Base-by-base conservation (phyloP, 2,888 invertebrate genomes). In the Erebia aethiops region DNA sequence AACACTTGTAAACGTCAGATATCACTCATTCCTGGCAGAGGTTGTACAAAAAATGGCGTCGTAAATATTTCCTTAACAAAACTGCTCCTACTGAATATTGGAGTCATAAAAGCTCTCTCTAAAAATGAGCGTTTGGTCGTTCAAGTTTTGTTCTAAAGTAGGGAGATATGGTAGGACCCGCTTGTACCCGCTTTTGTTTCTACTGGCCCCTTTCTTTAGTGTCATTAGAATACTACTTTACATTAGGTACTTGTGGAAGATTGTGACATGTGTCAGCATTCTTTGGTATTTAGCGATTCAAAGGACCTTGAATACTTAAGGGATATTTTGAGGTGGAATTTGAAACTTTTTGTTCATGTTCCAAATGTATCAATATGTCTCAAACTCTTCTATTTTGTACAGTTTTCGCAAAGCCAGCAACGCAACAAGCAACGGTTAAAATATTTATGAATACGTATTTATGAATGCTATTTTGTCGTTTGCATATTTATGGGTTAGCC, bases 11-110 rank as follows among this genome's bases (percentile, higher is more conserved):
- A 90, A 90, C 86, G 89, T 89, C 90, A 84, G 89, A 90, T 90
- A 88, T 90, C 87, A 87, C 84, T 89, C 87, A 88, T 89, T 89
- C 88, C 87, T 85, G 82, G 79, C 79, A 79, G 80, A 81, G 76
- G 75, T 10, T 80, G 73, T 80, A 90, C 88, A 90, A 91, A 91
- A 90, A 90, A 88, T 79, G 63, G 84, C 84, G 62, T 49, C 91
- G 90, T 92, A 92, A 92, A 92, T 92, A 89, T 89, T 69, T 86
- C 56, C 83, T 86, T 88, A 91, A 92, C 91, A 90, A 88, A 91
- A 90, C 87, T 86, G 85, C 86, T 89, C 90, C 92, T 92, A 91
- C 92, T 90, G 91, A 90, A 91, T 90, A 91, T 90, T 88, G 88
- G 83, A 84, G 87, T 85, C 85, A 89, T 91, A 91, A 91, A 92